Conservation (phyloP, 2,888 invertebrate genomes). For the Nomada fabriciana region DNA sequence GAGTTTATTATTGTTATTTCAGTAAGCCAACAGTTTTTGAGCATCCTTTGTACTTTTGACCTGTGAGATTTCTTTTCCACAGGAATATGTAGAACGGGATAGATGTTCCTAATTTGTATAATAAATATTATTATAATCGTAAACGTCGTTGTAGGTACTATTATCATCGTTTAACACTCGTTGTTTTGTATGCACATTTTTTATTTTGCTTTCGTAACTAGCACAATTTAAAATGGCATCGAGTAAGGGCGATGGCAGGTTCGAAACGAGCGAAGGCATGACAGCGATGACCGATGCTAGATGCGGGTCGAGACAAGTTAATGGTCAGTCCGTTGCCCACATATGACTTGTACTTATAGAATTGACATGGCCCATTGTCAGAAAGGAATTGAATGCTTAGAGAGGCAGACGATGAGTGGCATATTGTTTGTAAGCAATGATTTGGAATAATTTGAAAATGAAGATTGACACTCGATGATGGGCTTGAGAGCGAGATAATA, state of each 20-base stretch:
- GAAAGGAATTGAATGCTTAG: conserved; percentile 9
- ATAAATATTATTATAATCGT: too few relatives aligned
- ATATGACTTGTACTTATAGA: conserved; percentile 9
- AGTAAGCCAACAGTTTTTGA: too few relatives aligned
- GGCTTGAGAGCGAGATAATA: background rate
- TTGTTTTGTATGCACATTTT: too few relatives aligned
- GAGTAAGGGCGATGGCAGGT: background rate
- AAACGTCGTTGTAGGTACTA: too few relatives aligned
- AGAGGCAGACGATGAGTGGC: background rate
- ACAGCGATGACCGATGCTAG: conserved; percentile 7
- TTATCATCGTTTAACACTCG: too few relatives aligned
- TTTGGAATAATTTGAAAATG: background rate
- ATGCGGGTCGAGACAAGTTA: conserved; percentile 35
- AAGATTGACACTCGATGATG: background rate
- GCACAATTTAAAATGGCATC: background rate
- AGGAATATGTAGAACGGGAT: too few relatives aligned
- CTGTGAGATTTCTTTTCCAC: too few relatives aligned
- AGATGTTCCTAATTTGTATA: too few relatives aligned
- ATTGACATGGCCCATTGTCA: background rate
- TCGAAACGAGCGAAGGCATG: conserved; percentile 7
- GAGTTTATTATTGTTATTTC: too few relatives aligned
- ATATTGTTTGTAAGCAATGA: conserved; percentile 8
- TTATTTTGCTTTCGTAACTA: background rate
- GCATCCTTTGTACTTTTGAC: too few relatives aligned
- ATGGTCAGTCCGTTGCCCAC: conserved; percentile 15